Percentiles rank a stretch among this genome's conserved stretches.
phyloP scores from a whole-genome alignment of 2,888 invertebrate genomes.

The Boloria euphrosyne region DNA sequence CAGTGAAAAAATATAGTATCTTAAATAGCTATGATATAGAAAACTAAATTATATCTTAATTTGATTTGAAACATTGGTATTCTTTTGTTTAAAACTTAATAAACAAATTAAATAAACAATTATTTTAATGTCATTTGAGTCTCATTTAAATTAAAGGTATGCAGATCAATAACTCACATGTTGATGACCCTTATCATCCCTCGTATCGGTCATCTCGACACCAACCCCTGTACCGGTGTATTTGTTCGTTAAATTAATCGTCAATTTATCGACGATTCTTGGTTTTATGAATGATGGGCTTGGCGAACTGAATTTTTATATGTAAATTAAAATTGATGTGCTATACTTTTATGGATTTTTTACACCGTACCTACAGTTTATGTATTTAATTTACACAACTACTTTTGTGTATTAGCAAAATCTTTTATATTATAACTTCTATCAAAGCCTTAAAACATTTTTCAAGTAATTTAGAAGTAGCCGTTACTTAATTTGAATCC shows the following conservation, averaged over 20 bases:
- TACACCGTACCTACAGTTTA: no score
- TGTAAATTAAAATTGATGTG: slow-evolving; percentile 4
- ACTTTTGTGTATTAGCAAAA: no score
- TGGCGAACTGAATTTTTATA: slow-evolving; percentile 8
- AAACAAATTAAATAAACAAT: neutral
- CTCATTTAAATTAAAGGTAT: slow-evolving; percentile 16
- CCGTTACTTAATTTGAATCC: no score
- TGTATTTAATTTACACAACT: no score
- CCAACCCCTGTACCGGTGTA: slow-evolving; percentile 47
- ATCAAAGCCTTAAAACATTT: no score
- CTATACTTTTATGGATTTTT: neutral
- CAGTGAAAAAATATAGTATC: no score
- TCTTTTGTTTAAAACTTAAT: neutral
- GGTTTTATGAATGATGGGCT: slow-evolving; percentile 19
- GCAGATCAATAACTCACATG: slow-evolving; percentile 24
- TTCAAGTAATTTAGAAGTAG: no score
- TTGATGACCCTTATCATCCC: slow-evolving; percentile 38
- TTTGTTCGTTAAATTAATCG: slow-evolving; percentile 54
- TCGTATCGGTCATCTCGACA: slow-evolving; percentile 40
- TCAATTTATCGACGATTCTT: slow-evolving; percentile 30
- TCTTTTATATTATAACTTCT: no score
- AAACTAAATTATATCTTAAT: no score
- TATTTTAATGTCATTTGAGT: neutral
- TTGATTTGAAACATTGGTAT: no score
- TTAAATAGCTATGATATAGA: no score